phyloP scores from a whole-genome alignment of 2,113 vertebrate species.

The Gnathonemus longibarbis region DNA sequence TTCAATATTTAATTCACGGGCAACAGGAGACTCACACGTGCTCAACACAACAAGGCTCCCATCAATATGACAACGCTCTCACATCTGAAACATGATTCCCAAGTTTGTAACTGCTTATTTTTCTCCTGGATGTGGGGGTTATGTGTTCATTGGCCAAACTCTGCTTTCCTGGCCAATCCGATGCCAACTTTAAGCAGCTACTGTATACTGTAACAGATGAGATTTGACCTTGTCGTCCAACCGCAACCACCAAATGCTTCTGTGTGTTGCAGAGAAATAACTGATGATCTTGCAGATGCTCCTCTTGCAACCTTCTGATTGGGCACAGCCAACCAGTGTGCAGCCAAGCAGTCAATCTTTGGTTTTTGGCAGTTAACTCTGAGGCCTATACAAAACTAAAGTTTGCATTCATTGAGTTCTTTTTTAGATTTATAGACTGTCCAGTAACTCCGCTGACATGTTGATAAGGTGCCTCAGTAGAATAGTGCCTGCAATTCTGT shows the following conservation, averaged over 20 bases:
- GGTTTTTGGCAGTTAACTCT: neutral
- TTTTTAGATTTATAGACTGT: neutral
- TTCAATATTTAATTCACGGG: neutral
- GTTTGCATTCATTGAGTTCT: neutral
- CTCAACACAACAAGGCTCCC: neutral
- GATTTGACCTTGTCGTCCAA: neutral
- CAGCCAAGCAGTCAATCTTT: neutral
- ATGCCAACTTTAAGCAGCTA: neutral
- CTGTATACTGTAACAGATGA: neutral
- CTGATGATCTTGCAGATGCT: neutral
- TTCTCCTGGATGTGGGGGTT: neutral
- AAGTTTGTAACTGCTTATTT: neutral
- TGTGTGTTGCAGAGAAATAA: neutral
- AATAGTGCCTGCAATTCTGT: neutral
- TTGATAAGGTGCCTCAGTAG: neutral
- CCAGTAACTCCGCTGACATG: neutral
- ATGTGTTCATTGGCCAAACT: neutral
- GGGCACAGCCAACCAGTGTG: neutral
- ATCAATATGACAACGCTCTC: neutral
- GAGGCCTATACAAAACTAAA: neutral
- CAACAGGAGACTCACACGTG: neutral
- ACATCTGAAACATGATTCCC: neutral
- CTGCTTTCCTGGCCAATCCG: neutral
- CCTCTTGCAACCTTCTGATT: neutral
- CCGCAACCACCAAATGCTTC: neutral